phyloP scores from a whole-genome alignment of 2,888 invertebrate species.

The Calameuta idolon region DNA sequence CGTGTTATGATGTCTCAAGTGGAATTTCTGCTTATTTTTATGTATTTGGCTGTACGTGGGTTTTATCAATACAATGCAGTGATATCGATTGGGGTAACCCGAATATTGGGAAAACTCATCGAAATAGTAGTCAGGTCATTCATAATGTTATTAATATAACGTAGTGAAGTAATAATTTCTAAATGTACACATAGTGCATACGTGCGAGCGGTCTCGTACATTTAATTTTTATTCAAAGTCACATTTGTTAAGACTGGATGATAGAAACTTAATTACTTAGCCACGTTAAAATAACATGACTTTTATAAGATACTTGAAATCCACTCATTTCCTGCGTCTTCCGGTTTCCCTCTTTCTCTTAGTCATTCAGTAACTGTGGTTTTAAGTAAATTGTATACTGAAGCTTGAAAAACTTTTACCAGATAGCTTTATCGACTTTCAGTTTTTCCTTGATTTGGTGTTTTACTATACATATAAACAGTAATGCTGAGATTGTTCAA shows the following conservation, averaged over 20 bases:
- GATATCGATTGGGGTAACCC: neutral
- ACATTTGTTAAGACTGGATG: neutral
- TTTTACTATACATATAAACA: no score
- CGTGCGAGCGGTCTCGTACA: no score
- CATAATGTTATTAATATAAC: neutral
- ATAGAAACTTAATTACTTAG: neutral
- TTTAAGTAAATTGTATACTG: neutral
- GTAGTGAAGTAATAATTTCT: no score
- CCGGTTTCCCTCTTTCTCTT: neutral
- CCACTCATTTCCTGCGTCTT: neutral
- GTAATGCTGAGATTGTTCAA: no score
- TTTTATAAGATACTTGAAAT: neutral
- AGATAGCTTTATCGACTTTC: no score
- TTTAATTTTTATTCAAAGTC: no score
- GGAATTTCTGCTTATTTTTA: neutral
- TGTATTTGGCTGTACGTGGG: neutral
- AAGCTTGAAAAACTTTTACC: no score
- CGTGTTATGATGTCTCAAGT: neutral
- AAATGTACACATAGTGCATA: no score
- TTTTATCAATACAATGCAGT: neutral
- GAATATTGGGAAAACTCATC: neutral
- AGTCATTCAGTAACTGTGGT: neutral
- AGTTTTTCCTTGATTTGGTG: no score
- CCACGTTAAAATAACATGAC: neutral
- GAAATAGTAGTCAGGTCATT: neutral